These are phyloP conservation scores for Polymixis lichenea DNA, from an alignment of 2,888 invertebrate genomes.

Conservation along the genomic window DNA sequence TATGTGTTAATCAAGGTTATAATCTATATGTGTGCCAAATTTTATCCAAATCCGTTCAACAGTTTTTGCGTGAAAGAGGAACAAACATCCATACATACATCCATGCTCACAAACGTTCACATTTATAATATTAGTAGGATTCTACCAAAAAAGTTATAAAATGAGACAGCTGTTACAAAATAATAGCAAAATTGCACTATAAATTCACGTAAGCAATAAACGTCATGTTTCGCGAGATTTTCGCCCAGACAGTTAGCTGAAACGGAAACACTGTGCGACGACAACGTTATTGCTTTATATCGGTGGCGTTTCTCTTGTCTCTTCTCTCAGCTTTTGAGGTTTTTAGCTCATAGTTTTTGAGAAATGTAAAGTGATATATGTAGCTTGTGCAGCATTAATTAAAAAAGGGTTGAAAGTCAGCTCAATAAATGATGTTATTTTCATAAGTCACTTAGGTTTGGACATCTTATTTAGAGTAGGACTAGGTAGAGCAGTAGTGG, in stretches of 20 bases:
- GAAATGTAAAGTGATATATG: conserved; percentile 1
- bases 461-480: not conserved
- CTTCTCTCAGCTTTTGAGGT: conserved; percentile 14
- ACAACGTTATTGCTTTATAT: conserved; percentile 33
- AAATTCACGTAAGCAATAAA: conserved; percentile 27
- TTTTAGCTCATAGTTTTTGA: conserved; percentile 17
- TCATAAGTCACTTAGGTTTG: not conserved
- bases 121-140: no score
- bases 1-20: no score
- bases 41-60: no score
- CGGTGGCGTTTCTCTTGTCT: conserved; percentile 3
- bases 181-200: conserved; percentile 6
- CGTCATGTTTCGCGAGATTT: conserved; percentile 17
- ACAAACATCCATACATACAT: no score
- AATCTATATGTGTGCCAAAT: no score
- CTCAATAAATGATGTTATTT: not conserved
- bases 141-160: not conserved
- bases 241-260: conserved; percentile 6
- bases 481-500: no score
- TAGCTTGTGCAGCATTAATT: not conserved
- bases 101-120: no score
- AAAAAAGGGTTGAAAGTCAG: not conserved
- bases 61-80: no score
- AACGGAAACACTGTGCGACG: conserved; percentile 25
- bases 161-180: not conserved